Percentiles rank a stretch among this genome's conserved stretches.
Conservation (phyloP, 92 coral and sea anemone species). For the Epizoanthus illoricatus region DNA sequence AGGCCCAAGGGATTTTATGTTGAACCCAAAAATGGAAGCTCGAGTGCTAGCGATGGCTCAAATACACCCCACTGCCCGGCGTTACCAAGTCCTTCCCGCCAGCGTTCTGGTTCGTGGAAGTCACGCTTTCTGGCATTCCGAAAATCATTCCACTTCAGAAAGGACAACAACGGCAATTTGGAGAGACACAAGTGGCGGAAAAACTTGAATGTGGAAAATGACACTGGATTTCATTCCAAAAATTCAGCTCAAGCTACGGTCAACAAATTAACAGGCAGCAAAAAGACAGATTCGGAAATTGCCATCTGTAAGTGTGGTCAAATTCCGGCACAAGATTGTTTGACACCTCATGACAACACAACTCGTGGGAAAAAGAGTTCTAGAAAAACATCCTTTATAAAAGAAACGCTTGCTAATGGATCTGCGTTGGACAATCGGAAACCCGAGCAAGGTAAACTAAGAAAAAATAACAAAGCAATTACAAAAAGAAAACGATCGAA, state of each 20-base stretch:
- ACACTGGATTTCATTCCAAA: neutral
- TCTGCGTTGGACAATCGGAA: conserved; percentile 22
- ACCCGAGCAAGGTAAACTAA: conserved; percentile 22
- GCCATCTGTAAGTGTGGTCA: neutral
- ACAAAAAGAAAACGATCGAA: conserved; percentile 17
- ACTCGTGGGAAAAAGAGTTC: conserved; percentile 34
- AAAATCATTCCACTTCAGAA: conserved; percentile 23
- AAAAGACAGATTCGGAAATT: neutral
- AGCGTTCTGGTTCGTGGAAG: neutral
- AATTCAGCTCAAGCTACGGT: neutral
- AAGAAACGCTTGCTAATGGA: conserved; percentile 28
- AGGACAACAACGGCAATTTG: conserved; percentile 17
- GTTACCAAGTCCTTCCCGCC: conserved; percentile 9
- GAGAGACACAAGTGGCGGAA: conserved; percentile 13
- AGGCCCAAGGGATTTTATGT: neutral
- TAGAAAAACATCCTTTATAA: conserved; percentile 37
- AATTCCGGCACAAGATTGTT: conserved; percentile 7
- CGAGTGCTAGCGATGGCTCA: neutral
- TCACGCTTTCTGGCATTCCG: conserved; percentile 27
- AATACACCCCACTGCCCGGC: neutral
- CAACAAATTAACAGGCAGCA: neutral
- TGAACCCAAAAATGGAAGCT: conserved; percentile 13
- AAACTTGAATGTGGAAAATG: neutral
- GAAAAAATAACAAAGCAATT: conserved; percentile 32
- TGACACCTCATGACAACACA: conserved; percentile 3